Base-by-base conservation (phyloP, 2,888 invertebrate genomes). In the Hirtodrosophila duncani region DNA sequence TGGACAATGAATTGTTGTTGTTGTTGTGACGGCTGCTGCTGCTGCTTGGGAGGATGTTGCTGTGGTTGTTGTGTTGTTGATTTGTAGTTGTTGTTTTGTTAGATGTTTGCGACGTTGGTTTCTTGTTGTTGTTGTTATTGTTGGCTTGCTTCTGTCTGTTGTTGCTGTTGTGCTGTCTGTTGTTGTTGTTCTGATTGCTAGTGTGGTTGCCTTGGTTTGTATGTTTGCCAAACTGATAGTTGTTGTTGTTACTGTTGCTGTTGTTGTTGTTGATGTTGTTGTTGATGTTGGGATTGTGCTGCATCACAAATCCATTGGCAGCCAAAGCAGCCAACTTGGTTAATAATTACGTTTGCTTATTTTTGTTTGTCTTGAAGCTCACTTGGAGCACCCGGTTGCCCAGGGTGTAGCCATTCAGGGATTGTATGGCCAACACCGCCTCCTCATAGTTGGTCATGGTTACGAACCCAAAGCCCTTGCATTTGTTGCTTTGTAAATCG, bases 381-480 rank as follows among this genome's bases (percentile, higher is more conserved):
- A 98, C 98, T 90, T 98, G 98, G 85, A 98, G 91, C 77, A 97
- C 96, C 79, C 98, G 93, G 88, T 96, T 97, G 83, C 96, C 96
- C 84, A 98, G 90, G 74, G 96, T 95, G 88, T 97, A 97, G 81
- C 98, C 98, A 88, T 98, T 98, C 85, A 98, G 90, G 62, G 96
- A 95, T 88, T 97, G 96, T 84, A 98, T 98, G 70, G 98, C 98
- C 80, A 96, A 93, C 52, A 97, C 93, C 41, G 98, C 96, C 88
- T 98, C 98, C 85, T 98, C 97, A 87, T 98, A 98, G 88, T 97
- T 97, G 84, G 97, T 97, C 98, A 98, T 98, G 62, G 97, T 98
- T 67, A 98, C 97, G 88, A 98, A 98, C 63, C 97, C 98, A 87
- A 97, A 98, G 60, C 98, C 98, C 90, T 97, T 98, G 90, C 98